phyloP scores from a whole-genome alignment of 53 echinoderm and acorn worm species.

The Holothuria leucospilota region DNA sequence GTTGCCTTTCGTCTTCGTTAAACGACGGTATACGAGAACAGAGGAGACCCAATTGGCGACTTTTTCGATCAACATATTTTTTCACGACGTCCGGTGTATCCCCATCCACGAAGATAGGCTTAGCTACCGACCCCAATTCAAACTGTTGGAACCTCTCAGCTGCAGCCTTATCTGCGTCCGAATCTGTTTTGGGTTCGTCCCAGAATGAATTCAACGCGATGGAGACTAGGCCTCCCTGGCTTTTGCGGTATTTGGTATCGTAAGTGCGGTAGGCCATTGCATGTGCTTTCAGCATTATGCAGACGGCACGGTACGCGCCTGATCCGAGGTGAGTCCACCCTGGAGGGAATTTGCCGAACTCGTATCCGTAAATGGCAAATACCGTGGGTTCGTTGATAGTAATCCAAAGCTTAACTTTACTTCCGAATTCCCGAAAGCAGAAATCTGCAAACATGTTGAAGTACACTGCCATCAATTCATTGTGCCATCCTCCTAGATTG shows the following conservation, averaged over 20 bases:
- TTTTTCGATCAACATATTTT: conserved; percentile 49
- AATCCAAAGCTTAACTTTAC: conserved; percentile 84
- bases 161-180: conserved; percentile 64
- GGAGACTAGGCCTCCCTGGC: conserved; percentile 71
- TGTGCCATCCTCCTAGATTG: conserved; percentile 93
- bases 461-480: conserved; percentile 82
- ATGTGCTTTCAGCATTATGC: conserved; percentile 85
- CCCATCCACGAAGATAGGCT: conserved; percentile 83
- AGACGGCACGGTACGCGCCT: conserved; percentile 76
- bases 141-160: conserved; percentile 61
- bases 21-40: conserved; percentile 61
- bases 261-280: conserved; percentile 86
- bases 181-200: conserved; percentile 74
- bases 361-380: conserved; percentile 73
- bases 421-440: conserved; percentile 88
- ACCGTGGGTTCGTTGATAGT: conserved; percentile 91
- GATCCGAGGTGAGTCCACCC: conserved; percentile 81
- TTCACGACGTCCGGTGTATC: conserved; percentile 70
- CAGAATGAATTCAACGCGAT: conserved; percentile 69
- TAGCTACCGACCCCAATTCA: conserved; percentile 72
- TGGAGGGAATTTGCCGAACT: conserved; percentile 80
- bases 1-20: conserved; percentile 62
- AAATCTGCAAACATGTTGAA: conserved; percentile 89
- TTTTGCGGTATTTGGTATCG: conserved; percentile 73
- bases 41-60: conserved; percentile 54